Evolutionary conservation across 2,113 vertebrate species (phyloP).

Genomic region (Epinephelus lanceolatus): DNA sequence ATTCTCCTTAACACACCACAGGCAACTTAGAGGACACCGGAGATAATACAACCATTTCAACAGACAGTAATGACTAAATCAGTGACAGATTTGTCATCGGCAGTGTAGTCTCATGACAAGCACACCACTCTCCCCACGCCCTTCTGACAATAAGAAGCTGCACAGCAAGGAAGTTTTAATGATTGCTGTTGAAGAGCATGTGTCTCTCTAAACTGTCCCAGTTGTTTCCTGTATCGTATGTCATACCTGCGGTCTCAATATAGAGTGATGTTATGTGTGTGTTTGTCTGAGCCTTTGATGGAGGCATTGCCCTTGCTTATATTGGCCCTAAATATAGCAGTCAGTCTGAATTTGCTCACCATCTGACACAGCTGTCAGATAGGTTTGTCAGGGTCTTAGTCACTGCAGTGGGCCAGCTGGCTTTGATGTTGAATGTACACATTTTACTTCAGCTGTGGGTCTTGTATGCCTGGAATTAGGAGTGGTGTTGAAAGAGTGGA

Average conservation of each 20-base stretch:
- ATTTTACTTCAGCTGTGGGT: slow-evolving; percentile 48
- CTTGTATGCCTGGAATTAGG: slow-evolving; percentile 30
- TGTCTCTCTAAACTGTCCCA: neutral
- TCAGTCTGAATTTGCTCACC: slow-evolving; percentile 41
- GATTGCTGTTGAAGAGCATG: neutral
- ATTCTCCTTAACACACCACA: neutral
- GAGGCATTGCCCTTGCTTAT: slow-evolving; percentile 23
- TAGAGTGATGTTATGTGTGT: neutral
- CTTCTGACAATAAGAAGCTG: neutral
- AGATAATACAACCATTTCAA: slow-evolving; percentile 16
- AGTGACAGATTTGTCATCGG: slow-evolving; percentile 18
- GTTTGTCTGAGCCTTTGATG: slow-evolving; percentile 34
- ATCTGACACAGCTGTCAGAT: slow-evolving; percentile 62
- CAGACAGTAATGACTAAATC: slow-evolving; percentile 10
- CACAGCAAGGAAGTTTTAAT: neutral
- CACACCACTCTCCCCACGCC: neutral
- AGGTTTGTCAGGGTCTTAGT: slow-evolving; percentile 50
- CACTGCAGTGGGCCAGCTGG: slow-evolving; percentile 28
- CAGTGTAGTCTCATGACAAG: neutral
- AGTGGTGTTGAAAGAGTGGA: slow-evolving; percentile 10
- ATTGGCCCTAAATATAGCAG: slow-evolving; percentile 62
- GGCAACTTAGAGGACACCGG: neutral
- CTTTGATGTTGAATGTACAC: slow-evolving; percentile 53
- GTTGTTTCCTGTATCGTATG: slow-evolving; percentile 42
- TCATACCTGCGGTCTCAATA: slow-evolving; percentile 16